Evolutionary conservation across 2,888 invertebrate species (phyloP), one percentile per base, ranked within the genome.

Genomic region (Phania funesta): DNA sequence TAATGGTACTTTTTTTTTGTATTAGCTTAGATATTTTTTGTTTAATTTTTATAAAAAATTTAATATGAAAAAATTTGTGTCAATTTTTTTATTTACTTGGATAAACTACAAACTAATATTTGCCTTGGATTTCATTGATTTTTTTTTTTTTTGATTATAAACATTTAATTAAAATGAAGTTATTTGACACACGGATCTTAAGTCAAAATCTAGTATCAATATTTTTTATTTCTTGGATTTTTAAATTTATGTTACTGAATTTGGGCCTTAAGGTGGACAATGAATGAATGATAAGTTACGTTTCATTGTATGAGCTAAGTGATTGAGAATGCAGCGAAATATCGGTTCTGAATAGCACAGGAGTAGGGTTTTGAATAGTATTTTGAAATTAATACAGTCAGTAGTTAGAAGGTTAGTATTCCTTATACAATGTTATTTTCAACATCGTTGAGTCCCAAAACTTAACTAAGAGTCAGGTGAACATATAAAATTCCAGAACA

Each of bases 51-150:
- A 68, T 80, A 71, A 77, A 81, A 77, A 68, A 58, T 67, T 75
- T 44, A 41, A 58, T 73, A 64, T 71, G 70, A 78, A 78, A 79
- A 79, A 65, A 58, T 71, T 56, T 71, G 26, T 67, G 52, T 74
- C 64, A 22, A 62, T 71, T 74, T 44, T 67, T 48, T 64, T 38
- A 29, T 60, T 52, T 54, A 54, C 50, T 67, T 58, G 29, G 29
- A 29, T 76, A 73, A 77, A 77, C 81, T 81, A 81, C 73, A 67
- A 81, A 77, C 77, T 82, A 78, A 67, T 77, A 77, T 81, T 76
- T 76, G 70, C 70, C 54, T 73, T 68, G 50, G 44, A 41, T 50
- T 60, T 65, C 35, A 48, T 64, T 52, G 13, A 35, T 1, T 41
- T 67, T 26, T 75, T 65, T 46, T 56, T 38, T 22, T 65, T 16